Evolutionary conservation across 1,140 invertebrate genomes (phyloP), one percentile per base, ranked within the genome.

Genomic region (Eumeta japonica): DNA sequence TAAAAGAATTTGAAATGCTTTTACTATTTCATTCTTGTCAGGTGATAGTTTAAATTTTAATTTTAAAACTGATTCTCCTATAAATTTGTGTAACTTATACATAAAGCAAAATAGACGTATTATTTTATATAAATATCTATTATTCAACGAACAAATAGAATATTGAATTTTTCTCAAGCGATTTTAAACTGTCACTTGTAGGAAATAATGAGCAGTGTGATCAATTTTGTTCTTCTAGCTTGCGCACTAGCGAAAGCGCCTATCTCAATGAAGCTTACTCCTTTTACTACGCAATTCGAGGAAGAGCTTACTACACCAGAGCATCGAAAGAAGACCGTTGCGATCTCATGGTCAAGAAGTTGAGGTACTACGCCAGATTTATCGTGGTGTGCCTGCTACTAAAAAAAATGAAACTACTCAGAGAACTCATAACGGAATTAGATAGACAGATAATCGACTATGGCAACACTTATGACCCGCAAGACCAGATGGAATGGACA

Each of bases 311-410:
- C 65, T 98, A 97, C 63, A 94, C 92, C 28, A 84, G 93, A 57
- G 92, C 92, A 0, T 86, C 85, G 36, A 94, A 95, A 67, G 94
- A 97, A 68, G 92, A 96, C 74, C 87, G 90, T 58, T 92, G 91
- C 45, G 94, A 97, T 65, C 73, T 98, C 41, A 96, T 97, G 91
- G 92, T 98, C 29, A 98, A 98, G 73, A 98, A 98, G 73, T 75
- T 98, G 13, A 81, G 95, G 33, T 98, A 96, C 62, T 97, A 97
- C 73, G 94, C 94, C 13, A 81, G 95, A 34, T 98, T 96, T 68
- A 97, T 97, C 55, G 93, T 97, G 15, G 94, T 97, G 10, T 96
- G 93, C 76, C 81, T 98, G 43, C 79, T 97, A 50, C 79, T 97
- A 30, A 95, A 94, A 72, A 92, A 92, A 66, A 92, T 95, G 84